Evolutionary conservation across 2,113 vertebrate genomes (phyloP).

Genomic region (Xenopus borealis): DNA sequence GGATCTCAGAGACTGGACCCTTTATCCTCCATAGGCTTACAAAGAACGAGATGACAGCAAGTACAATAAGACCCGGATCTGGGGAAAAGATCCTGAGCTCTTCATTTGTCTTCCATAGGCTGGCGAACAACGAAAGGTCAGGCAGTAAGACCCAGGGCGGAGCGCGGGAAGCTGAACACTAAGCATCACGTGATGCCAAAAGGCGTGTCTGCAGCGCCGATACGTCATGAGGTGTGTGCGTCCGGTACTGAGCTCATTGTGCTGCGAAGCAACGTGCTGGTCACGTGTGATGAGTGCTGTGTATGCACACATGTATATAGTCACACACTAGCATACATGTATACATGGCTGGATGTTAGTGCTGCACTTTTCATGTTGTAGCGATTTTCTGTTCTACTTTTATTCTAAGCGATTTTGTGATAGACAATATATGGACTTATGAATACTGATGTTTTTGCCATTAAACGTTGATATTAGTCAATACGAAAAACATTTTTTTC

Average conservation of each 20-base stretch:
- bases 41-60: neutral
- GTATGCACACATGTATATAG: neutral
- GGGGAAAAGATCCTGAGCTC: slow-evolving; percentile 7
- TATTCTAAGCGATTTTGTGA: too few species aligned
- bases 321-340: neutral
- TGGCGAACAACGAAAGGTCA: neutral
- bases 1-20: slow-evolving; percentile 23
- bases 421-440: too few species aligned
- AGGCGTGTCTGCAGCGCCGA: slow-evolving; percentile 3
- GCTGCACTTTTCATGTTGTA: too few species aligned
- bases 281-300: neutral
- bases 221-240: slow-evolving; percentile 40
- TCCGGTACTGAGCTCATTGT: slow-evolving; percentile 23
- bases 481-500: too few species aligned
- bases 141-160: slow-evolving; percentile 42
- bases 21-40: slow-evolving; percentile 20
- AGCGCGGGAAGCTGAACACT: slow-evolving; percentile 24
- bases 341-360: neutral
- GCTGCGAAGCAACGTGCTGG: slow-evolving; percentile 24
- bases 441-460: too few species aligned
- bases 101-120: neutral
- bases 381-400: too few species aligned
- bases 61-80: slow-evolving; percentile 27
- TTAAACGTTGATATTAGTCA: too few species aligned
- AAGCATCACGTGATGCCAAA: slow-evolving; percentile 23